Base-by-base conservation (phyloP, 2,113 vertebrate genomes). In the Clarias macrocephalus region DNA sequence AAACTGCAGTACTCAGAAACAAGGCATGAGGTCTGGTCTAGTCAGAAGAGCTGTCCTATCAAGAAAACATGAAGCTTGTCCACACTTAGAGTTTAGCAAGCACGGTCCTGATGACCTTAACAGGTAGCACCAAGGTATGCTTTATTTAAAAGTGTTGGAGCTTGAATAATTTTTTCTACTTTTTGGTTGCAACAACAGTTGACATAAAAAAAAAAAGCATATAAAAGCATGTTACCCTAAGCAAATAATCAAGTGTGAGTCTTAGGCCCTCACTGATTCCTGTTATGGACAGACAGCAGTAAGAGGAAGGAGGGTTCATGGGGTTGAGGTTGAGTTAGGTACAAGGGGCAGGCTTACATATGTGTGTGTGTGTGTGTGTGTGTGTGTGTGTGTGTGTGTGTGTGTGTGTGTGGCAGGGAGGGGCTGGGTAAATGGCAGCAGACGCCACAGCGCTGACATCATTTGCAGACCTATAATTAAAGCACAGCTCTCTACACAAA, bases 381-480 rank as follows among this genome's bases (percentile, higher is more conserved):
- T 87, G 82, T 77, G 70, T 42, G 79, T 81, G 82, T 85, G 85
- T 77, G 62, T 30, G 25, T 77, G 68, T 81, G 83, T 87, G 25
- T 82, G 60, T 87, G 83, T 70, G 70, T 25, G 83, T 57, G 28
- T 28, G 42, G 52, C 1, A 54, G 83, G 86, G 89, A 81, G 85
- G 81, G 33, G 59, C 82, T 13, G 62, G 42, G 88, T 77, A 89
- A 93, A 92, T 84, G 86, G 84, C 88, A 93, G 83, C 42, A 89
- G 89, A 91, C 90, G 89, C 90, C 94, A 93, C 88, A 88, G 82
- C n/a, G 63, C 89, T 95, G 94, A 95, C 93, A 94, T 95, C 93
- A 91, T 88, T 89, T 87, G 89, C 91, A 95, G 94, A 94, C 94
- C 90, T 95, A 89, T 94, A 94, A 96, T 95, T 94, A 95, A 94